Evolutionary conservation across 2,888 invertebrate genomes (phyloP), one percentile per base, ranked within the genome.

Genomic region (Oxycera nigricornis): DNA sequence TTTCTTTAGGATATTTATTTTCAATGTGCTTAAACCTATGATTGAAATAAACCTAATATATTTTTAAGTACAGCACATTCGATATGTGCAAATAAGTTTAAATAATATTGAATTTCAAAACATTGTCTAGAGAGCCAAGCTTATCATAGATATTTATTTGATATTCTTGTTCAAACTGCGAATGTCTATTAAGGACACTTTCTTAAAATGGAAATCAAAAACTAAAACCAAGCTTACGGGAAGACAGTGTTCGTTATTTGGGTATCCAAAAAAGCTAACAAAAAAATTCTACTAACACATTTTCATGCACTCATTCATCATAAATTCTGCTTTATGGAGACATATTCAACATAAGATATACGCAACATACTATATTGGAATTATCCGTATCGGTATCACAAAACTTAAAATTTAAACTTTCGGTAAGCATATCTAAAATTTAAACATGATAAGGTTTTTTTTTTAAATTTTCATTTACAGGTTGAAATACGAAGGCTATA

Each of bases 141-240:
- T 50, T n/a, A 50, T 7, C 9, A n/a, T 9, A 50, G 17, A n/a
- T n/a, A 50, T 50, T 50, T 50, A n/a, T n/a, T 1, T 50, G 4
- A 59, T 2, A 20, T 22, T 7, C 24, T 24, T 7, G 55, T n/a
- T 46, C 46, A 46, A 46, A 59, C 2, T 59, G 59, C 17, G 30
- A 59, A 59, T 59, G 59, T 59, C 59, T 30, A 59, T 59, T 59
- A 59, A 59, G 59, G 59, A 59, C 59, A 59, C 59, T 59, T 59
- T n/a, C 11, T 59, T 20, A 24, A 2, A 55, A 55, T 50, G 2
- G 26, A 30, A 28, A 26, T 55, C 26, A 59, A 59, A 2, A 28
- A 9, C 17, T 3, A 59, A 26, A 7, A 14, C 26, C 26, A 59
- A 30, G 30, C 2, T 59, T 4, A 59, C 4, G 24, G 59, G 28